Percentiles rank a stretch among this genome's conserved stretches.
These are phyloP conservation scores for Tubulanus polymorphus DNA, from an alignment of 2,888 invertebrate genomes.

Conservation along the genomic window DNA sequence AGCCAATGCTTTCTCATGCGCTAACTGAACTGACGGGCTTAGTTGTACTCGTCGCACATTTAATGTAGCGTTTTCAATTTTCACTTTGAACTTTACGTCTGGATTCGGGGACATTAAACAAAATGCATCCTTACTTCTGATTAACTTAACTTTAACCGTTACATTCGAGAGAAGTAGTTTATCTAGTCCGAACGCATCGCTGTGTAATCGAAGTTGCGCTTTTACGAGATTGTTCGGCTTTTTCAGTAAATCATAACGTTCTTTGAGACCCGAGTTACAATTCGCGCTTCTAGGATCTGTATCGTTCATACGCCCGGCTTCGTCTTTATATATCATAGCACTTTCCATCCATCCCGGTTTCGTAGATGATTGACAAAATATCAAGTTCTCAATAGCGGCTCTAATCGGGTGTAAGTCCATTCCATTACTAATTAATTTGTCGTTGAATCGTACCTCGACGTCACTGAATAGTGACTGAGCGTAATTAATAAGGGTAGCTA, in stretches of 20 bases:
- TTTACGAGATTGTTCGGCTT: neutral
- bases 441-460: neutral
- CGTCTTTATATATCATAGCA: neutral
- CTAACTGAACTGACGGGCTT: neutral
- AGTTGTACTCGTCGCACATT: neutral
- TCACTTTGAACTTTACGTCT: neutral
- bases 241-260: neutral
- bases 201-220: neutral
- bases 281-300: neutral
- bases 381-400: neutral
- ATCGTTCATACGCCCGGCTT: neutral
- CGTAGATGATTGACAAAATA: neutral
- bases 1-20: neutral
- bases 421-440: neutral
- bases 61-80: neutral
- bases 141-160: neutral
- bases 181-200: neutral
- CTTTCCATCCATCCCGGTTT: neutral
- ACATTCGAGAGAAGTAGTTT: neutral
- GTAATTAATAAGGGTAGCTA: too few relatives aligned
- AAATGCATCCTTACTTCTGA: neutral
- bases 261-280: neutral
- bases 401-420: neutral
- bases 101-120: neutral
- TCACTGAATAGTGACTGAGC: neutral